Base-by-base conservation (phyloP, 2,888 invertebrate species). In the Megamerina dolium region DNA sequence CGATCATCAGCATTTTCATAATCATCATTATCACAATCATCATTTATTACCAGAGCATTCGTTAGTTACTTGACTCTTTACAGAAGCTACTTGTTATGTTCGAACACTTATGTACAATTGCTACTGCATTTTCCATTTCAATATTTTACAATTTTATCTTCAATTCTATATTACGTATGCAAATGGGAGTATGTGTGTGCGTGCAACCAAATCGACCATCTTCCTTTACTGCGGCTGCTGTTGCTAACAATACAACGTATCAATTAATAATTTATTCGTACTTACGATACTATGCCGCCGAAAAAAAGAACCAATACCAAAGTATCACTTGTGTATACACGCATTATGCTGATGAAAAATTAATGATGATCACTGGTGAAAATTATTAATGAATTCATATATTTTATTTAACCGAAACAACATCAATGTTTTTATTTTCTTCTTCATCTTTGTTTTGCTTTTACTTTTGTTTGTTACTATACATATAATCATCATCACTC, bases 311-410 rank as follows among this genome's bases (percentile, higher is more conserved):
- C 8, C 23, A 10, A 23, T 8, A 23, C 6, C 10, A 23, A 8
- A 8, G 10, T 23, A 23, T 6, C 6, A 23, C 10, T 23, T 8
- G 6, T 23, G 8, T 6, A 23, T 31, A 31, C 31, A 13, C 31
- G 20, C 34, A 10, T 10, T 9, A 19, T 34, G 37, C 37, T 37
- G 37, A 37, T 37, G 37, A 37, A 37, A 37, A 37, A 37, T 37
- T 37, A 37, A 37, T 37, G 37, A 37, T 37, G 37, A 37, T 37
- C 37, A 17, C 23, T n/a, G n/a, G 12, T 26, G 27, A 13, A 37
- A 37, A 37, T 37, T 37, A 37, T 37, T 37, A 37, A 37, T 37
- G 37, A 37, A 37, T 37, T 10, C n/a, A 31, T 23, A 6, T 10
- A 23, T 8, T 23, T 23, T 10, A 23, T n/a, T n/a, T n/a, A n/a